Base-by-base conservation (phyloP, 2,888 invertebrate genomes). In the Chouioia cunea region DNA sequence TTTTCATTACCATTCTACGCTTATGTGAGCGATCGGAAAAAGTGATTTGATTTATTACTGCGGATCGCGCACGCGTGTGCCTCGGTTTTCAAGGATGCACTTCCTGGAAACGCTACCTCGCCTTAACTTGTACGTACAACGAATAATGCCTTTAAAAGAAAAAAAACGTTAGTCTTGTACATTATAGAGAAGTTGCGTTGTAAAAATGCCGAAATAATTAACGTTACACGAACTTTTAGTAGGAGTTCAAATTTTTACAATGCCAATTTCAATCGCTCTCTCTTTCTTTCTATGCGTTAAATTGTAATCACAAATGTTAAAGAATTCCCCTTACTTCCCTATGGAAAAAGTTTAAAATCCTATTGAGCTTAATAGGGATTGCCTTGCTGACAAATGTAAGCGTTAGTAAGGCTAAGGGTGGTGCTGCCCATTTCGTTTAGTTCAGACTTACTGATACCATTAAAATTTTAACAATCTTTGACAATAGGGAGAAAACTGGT, bases 351-450 rank as follows among this genome's bases (percentile, higher is more conserved):
- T 79, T 79, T 79, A 75, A 83, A 83, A 84, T 83, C 82, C 82
- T 77, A 79, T 78, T 78, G 79, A 81, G 81, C 81, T 80, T 84
- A 84, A 85, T 83, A 81, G 81, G 83, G 82, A 85, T 85, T 81
- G 83, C 79, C 80, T 79, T 79, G 79, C 79, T 82, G 82, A 84
- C 83, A 83, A 83, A 85, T 83, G 82, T 83, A 84, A 84, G 80
- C 81, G 81, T 81, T 81, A 82, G 79, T 78, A 81, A 82, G 78
- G 76, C 76, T 77, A 76, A 77, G 78, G 76, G 77, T 70, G 36
- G 65, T 73, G 71, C 70, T 73, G 76, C 76, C 74, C 74, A 71
- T 74, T 75, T 75, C 75, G 74, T 69, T 72, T 69, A 72, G 68
- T 44, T 65, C 68, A 50, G 48, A 53, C 57, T 52, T 15, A 59